Conservation (phyloP, 2,113 vertebrate species). For the Bubalus kerabau region DNA sequence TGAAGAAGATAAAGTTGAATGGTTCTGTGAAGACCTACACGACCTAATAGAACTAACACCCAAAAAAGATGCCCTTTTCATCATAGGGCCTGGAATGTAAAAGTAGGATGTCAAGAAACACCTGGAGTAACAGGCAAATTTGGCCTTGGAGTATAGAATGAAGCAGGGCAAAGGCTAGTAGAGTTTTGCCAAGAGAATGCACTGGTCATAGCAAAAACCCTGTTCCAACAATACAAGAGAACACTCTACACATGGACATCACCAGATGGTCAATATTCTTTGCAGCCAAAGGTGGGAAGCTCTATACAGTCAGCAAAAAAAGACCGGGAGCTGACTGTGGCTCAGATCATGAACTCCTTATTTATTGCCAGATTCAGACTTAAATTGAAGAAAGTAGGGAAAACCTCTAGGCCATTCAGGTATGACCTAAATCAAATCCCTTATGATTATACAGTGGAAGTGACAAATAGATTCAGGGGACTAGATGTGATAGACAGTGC, state of each 20-base stretch:
- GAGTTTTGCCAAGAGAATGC: neutral
- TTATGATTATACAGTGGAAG: neutral
- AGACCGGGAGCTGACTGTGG: accelerated
- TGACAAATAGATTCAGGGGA: neutral
- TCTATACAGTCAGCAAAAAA: neutral
- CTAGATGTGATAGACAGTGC: neutral
- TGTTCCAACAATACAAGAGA: neutral
- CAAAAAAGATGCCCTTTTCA: neutral
- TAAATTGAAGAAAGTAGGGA: neutral
- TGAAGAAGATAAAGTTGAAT: neutral
- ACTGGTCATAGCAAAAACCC: neutral
- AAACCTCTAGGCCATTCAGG: neutral
- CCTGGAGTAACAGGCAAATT: neutral
- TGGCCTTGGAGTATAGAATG: neutral
- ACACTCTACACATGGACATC: neutral
- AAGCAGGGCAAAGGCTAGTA: neutral
- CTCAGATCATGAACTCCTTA: neutral
- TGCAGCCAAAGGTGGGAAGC: neutral
- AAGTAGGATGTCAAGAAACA: neutral
- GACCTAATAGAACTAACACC: neutral
- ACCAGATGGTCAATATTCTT: neutral
- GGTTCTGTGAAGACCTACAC: neutral
- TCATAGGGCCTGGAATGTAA: neutral
- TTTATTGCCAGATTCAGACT: neutral
- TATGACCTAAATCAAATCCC: neutral